Evolutionary conservation across 1,140 invertebrate species (phyloP), one percentile per base, ranked within the genome.

Genomic region (Brachionus calyciflorus): DNA sequence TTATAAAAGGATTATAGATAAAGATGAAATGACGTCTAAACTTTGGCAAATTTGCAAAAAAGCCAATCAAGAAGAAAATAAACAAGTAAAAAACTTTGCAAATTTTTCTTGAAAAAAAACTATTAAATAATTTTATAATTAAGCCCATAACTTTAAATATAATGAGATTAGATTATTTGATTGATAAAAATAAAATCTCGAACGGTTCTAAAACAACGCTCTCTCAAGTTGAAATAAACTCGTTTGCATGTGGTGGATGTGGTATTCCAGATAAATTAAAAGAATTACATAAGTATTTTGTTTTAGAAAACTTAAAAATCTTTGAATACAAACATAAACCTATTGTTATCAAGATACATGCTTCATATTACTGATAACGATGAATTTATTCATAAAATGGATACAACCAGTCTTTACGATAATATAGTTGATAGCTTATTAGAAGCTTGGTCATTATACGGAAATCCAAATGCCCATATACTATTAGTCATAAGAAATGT

Each of bases 221-320:
- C 5, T 70, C 65, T 26, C 65, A 48, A 30, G 30, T 70, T 30
- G 65, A 70, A 48, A 28, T 70, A 70, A 70, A 70, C 30, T 26
- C 65, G n/a, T 51, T 46, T 48, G 65, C 44, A 2, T 70, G 65
- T 51, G 65, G 41, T 6, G 57, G 57, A 30, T 17, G 3, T 37
- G 12, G 57, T 37, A 40, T 63, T 37, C 57, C 57, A 5, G 28
- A 33, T 3, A n/a, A 19, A 21, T 37, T 63, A 17, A 40, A 63
- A 63, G 17, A 63, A 37, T 37, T 37, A 0, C 57, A 63, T 19
- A 63, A 40, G 33, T 63, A 26, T 28, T 63, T 57, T 63, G 7
- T 14, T 7, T 7, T 46, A 14, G 3, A 7, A 3, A 7, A 7
- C n/a, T 46, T 46, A 7, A 9, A 3, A 5, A 5, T 9, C 3